Evolutionary conservation across 2,113 vertebrate genomes (phyloP).

Genomic region (Urocolius indicus): DNA sequence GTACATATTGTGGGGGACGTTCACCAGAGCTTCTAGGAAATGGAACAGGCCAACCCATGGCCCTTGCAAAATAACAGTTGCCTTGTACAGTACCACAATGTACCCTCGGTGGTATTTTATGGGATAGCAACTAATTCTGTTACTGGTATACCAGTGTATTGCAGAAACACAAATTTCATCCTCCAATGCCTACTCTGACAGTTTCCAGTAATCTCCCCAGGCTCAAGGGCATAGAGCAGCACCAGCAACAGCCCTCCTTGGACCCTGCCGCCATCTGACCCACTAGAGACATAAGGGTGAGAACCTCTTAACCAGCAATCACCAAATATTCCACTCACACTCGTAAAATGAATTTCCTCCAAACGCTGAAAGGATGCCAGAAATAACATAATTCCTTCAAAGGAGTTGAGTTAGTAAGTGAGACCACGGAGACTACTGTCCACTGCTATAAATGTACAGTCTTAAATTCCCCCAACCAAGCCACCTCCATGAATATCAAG

Average conservation of each 20-base stretch:
- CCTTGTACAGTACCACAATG: not conserved
- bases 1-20: rapidly evolving
- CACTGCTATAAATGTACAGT: not conserved
- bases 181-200: not conserved
- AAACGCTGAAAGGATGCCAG: constrained; percentile 18
- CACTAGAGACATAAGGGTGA: not conserved
- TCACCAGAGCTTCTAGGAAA: not conserved
- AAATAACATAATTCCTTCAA: constrained; percentile 36
- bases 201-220: not conserved
- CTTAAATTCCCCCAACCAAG: constrained; percentile 45
- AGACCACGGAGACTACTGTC: not conserved
- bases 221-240: not conserved
- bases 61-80: not conserved
- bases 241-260: not conserved
- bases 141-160: not conserved
- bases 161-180: not conserved
- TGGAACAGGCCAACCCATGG: not conserved
- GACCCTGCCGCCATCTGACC: not conserved
- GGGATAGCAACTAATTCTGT: not conserved
- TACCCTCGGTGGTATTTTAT: not conserved
- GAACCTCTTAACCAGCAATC: not conserved
- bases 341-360: not conserved
- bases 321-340: not conserved
- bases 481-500: constrained; percentile 56
- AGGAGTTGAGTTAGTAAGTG: constrained; percentile 26